Evolutionary conservation across 2,888 invertebrate species (phyloP).

Genomic region (Tipula helvola): DNA sequence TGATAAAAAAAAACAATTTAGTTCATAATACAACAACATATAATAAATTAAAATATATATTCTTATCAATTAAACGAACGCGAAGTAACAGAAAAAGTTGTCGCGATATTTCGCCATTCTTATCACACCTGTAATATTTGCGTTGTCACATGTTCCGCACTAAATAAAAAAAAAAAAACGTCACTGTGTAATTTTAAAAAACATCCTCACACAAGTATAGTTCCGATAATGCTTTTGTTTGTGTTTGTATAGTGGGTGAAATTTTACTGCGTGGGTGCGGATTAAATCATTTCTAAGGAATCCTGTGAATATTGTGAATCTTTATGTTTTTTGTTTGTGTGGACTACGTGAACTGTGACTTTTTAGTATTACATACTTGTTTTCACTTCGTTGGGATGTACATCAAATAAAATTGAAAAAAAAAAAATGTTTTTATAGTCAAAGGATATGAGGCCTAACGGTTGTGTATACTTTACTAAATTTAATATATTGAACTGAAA

Average conservation of each 20-base stretch:
- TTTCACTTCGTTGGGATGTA: background rate
- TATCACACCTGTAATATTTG: background rate
- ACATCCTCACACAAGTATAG: background rate
- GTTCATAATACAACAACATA: background rate
- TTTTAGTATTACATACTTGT: background rate
- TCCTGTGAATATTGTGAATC: background rate
- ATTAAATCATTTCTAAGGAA: background rate
- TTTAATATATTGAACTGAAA: background rate
- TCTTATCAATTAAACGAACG: background rate
- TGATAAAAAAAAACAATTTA: background rate
- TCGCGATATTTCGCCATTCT: background rate
- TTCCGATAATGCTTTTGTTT: background rate
- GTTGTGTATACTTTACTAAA: background rate
- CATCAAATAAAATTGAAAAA: too few species aligned
- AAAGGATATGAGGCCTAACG: background rate
- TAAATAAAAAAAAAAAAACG: background rate
- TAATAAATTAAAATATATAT: background rate
- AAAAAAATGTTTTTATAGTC: background rate
- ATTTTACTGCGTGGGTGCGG: background rate
- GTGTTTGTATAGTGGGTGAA: background rate
- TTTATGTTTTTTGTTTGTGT: background rate
- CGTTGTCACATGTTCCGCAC: background rate
- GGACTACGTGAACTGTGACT: background rate
- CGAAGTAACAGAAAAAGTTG: background rate
- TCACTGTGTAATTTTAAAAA: background rate